Percentiles rank a stretch among this genome's conserved stretches.
phyloP scores from a whole-genome alignment of 1,140 invertebrate genomes.

The Holotrichia oblita region DNA sequence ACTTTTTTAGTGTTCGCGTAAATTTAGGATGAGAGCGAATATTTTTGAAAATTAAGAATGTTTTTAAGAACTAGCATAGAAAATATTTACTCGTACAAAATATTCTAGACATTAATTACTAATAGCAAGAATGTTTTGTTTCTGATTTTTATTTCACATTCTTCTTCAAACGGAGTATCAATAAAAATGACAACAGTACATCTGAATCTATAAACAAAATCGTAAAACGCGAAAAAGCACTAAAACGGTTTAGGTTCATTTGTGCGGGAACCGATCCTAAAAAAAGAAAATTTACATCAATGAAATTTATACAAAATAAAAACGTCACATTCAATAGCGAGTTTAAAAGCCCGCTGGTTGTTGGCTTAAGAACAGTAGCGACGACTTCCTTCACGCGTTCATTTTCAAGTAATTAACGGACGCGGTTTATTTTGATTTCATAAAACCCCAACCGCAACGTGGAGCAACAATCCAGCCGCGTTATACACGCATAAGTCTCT shows the following conservation, averaged over 20 bases:
- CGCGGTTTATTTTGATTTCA: slow-evolving; percentile 10
- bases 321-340: slow-evolving; percentile 1
- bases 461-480: not conserved
- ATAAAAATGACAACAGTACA: not conserved
- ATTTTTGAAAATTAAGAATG: no score
- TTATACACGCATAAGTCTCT: not conserved
- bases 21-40: no score
- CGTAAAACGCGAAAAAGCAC: not conserved
- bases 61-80: no score
- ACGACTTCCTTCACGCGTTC: not conserved
- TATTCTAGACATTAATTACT: not conserved
- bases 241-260: not conserved
- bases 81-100: no score
- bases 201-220: not conserved
- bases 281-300: slow-evolving; percentile 4
- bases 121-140: not conserved
- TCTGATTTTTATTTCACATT: not conserved
- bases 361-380: not conserved
- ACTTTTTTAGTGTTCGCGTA: no score
- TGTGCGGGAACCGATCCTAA: not conserved
- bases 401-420: slow-evolving; percentile 12
- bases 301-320: slow-evolving; percentile 10
- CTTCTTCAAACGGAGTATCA: not conserved
- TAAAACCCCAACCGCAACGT: not conserved
- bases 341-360: not conserved